phyloP scores from a whole-genome alignment of 2,888 invertebrate genomes.

The Drepanosiphum platanoidis region DNA sequence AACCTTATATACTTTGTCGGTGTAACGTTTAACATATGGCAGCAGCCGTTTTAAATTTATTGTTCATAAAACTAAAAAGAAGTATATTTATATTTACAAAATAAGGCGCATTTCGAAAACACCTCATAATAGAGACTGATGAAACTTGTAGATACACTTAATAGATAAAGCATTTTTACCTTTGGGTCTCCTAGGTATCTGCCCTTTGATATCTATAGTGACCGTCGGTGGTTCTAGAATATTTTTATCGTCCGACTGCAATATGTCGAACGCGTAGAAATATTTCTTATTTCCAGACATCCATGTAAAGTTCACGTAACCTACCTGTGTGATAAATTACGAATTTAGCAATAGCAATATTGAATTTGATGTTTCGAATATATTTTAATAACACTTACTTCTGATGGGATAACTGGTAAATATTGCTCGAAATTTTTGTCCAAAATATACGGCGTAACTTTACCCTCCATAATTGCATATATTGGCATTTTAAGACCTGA shows the following conservation, averaged over 20 bases:
- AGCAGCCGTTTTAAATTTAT: conserved; percentile 35
- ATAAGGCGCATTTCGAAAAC: conserved; percentile 15
- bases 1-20: no score
- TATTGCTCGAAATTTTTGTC: conserved; percentile 91
- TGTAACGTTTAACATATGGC: background rate
- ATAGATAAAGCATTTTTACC: conserved; percentile 71
- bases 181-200: conserved; percentile 86
- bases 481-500: conserved; percentile 87
- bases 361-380: background rate
- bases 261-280: conserved; percentile 85
- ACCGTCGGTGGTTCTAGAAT: conserved; percentile 87
- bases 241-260: conserved; percentile 85
- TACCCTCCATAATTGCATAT: conserved; percentile 88
- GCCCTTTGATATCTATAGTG: conserved; percentile 85
- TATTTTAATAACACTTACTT: conserved; percentile 71
- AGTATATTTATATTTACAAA: background rate
- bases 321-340: conserved; percentile 67
- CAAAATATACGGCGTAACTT: conserved; percentile 84
- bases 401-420: conserved; percentile 89
- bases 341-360: background rate
- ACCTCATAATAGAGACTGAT: background rate
- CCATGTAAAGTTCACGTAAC: conserved; percentile 92
- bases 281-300: conserved; percentile 83
- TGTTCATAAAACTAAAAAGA: background rate
- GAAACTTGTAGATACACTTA: background rate